A percentile compares a stretch with the other conserved stretches of the same genome.
phyloP scores from a whole-genome alignment of 2,888 invertebrate species.

The Oscheius sp. region DNA sequence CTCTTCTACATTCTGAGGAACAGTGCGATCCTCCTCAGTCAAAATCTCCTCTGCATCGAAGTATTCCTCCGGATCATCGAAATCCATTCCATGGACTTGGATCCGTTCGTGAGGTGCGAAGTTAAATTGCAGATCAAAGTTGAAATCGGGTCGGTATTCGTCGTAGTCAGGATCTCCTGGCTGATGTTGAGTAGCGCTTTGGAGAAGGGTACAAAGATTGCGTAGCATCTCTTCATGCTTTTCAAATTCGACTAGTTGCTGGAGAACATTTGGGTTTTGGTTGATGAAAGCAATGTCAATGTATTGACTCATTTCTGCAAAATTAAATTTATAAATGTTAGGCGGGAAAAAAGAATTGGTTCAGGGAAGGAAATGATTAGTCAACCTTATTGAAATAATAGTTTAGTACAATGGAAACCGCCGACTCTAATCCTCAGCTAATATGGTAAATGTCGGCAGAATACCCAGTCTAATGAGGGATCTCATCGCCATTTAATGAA shows the following conservation, averaged over 20 bases:
- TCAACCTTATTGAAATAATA: neutral
- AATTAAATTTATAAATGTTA: neutral
- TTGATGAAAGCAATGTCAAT: neutral
- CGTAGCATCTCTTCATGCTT: neutral
- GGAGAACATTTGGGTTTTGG: neutral
- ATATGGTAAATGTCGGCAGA: too few species aligned
- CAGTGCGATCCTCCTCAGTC: neutral
- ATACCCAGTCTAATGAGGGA: too few species aligned
- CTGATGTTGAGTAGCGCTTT: too few species aligned
- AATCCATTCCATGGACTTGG: too few species aligned
- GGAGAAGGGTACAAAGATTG: neutral
- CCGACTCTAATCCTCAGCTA: too few species aligned
- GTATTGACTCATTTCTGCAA: slow-evolving; percentile 6
- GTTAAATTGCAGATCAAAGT: too few species aligned
- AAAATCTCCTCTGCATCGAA: neutral
- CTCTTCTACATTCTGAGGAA: slow-evolving; percentile 1
- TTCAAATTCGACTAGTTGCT: neutral
- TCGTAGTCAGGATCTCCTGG: too few species aligned
- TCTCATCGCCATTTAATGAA: too few species aligned
- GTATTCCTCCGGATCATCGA: neutral
- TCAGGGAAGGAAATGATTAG: too few species aligned
- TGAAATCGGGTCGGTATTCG: too few species aligned
- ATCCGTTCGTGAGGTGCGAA: too few species aligned
- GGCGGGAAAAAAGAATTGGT: too few species aligned
- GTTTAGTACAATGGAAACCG: neutral